Evolutionary conservation across 1,140 invertebrate species (phyloP), one percentile per base, ranked within the genome.

Genomic region (Zaprionus kolodkinae): DNA sequence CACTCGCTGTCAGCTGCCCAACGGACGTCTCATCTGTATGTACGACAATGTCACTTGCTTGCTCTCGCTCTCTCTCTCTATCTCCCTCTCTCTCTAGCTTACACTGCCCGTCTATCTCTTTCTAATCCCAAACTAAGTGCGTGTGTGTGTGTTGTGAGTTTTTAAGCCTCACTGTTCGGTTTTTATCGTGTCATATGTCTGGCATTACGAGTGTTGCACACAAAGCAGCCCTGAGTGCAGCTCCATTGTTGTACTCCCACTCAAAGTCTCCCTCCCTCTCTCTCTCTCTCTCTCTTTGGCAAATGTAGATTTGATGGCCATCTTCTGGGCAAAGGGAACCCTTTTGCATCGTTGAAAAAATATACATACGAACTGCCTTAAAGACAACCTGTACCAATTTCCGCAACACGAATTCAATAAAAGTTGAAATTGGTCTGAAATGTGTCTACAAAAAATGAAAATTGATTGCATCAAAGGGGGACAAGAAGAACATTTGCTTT

Each of bases 221-320:
- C 67, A 67, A 72, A 71, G 81, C 62, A 76, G 68, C 78, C 69
- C 68, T 81, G 82, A 81, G 72, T 86, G 82, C 78, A 87, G 55
- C 72, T 69, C 45, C 66, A 55, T 66, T 61, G 56, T 66, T 55
- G 69, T 61, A 43, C 17, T 25, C n/a, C 10, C 43, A 10, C 7
- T 21, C n/a, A 43, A 43, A 27, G 25, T 30, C 40, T 15, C n/a
- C n/a, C 13, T 6, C 40, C n/a, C n/a, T 15, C n/a, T 15, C 40
- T 2, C 40, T 3, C n/a, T 2, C 5, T 7, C 13, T 2, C n/a
- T 7, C n/a, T 40, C 45, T 2, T 17, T 17, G 11, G 5, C 84
- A 87, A 87, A 87, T 87, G 84, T 80, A 55, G 77, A 88, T 88
- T 84, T 87, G 84, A 87, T 87, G 84, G 69, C 84, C 80, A 74